Conservation (phyloP, 2,888 invertebrate genomes). For the Drosophila antonietae region DNA sequence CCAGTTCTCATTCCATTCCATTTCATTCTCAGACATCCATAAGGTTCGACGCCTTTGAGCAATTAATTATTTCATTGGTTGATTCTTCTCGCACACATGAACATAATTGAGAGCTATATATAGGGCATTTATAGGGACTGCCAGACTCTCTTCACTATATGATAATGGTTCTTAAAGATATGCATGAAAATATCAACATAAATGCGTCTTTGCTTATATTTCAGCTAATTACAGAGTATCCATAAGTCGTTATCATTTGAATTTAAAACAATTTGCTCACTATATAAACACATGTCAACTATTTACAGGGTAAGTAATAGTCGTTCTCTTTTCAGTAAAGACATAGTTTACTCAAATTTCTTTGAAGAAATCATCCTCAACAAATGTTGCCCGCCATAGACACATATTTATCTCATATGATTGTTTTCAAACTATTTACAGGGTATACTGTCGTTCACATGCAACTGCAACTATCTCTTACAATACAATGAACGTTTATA, state of each 20-base stretch:
- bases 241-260: neutral
- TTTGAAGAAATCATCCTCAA: neutral
- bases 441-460: neutral
- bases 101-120: neutral
- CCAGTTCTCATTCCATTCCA: constrained; percentile 9
- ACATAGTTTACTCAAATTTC: neutral
- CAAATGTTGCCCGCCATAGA: neutral
- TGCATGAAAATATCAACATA: neutral
- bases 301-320: neutral
- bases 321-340: neutral
- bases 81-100: constrained; percentile 32
- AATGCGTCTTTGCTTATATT: neutral
- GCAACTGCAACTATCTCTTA: neutral
- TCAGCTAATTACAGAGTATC: neutral
- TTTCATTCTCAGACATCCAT: constrained; percentile 11
- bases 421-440: neutral
- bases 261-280: neutral
- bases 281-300: neutral
- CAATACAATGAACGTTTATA: neutral
- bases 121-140: neutral
- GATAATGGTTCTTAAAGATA: neutral
- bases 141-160: neutral
- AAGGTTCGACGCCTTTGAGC: constrained; percentile 35
- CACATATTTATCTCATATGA: too few species aligned
- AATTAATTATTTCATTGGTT: constrained; percentile 68